Conservation (phyloP, 2,888 invertebrate genomes). For the Athrips mouffetella region DNA sequence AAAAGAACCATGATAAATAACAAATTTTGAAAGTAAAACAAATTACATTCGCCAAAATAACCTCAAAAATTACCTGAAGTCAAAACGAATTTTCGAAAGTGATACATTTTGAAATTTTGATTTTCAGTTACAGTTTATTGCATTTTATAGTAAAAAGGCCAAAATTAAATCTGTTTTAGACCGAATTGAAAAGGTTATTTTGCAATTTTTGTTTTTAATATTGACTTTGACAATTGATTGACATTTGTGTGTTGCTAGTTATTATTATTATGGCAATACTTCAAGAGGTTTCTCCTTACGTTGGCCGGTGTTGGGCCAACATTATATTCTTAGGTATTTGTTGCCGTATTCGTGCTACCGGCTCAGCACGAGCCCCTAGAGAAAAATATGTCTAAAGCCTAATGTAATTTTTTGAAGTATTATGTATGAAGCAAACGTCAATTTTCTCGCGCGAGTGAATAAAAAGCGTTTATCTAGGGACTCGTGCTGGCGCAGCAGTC, state of each 20-base stretch:
- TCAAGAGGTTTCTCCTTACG: no score
- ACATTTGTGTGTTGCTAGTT: neutral
- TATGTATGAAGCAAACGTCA: no score
- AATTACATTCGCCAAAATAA: slow-evolving; percentile 4
- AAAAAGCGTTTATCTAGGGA: no score
- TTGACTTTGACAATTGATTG: neutral
- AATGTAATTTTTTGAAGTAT: no score
- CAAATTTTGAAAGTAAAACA: neutral
- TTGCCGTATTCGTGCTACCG: no score
- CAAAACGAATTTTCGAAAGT: slow-evolving; percentile 22
- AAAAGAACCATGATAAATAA: neutral
- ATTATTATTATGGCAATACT: neutral
- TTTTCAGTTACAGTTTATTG: neutral
- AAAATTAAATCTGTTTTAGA: neutral
- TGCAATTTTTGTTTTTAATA: neutral
- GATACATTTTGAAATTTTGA: slow-evolving; percentile 24
- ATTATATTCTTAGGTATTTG: no score
- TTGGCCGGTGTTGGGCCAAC: no score
- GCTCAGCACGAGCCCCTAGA: no score
- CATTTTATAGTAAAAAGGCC: neutral
- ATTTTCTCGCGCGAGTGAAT: no score
- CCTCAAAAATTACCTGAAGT: slow-evolving; percentile 11
- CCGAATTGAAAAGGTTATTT: neutral
- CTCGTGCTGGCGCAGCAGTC: no score
- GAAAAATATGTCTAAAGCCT: no score